Conservation (phyloP, 2,888 invertebrate genomes). For the Cetonia aurata region DNA sequence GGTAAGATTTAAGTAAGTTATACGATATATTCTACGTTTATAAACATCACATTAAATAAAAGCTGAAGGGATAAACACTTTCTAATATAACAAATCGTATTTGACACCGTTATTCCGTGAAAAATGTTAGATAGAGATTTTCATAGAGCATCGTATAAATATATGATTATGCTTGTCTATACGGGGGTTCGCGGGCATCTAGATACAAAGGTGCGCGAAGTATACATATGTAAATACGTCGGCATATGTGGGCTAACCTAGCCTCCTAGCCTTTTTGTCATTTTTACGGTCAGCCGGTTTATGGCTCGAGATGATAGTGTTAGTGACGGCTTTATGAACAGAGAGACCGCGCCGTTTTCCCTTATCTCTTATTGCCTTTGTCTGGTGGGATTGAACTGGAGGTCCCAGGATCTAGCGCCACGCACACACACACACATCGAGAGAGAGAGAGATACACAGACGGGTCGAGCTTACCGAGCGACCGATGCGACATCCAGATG, state of each 20-base stretch:
- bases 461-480: slow-evolving; percentile 11
- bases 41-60: no score
- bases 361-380: slow-evolving; percentile 61
- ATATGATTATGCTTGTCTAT: no score
- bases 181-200: no score
- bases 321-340: slow-evolving; percentile 64
- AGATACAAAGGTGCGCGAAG: not conserved
- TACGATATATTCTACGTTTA: no score
- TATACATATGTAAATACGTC: not conserved
- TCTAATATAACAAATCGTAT: no score
- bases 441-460: no score
- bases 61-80: no score
- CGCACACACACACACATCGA: slow-evolving; percentile 21
- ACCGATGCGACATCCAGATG: slow-evolving; percentile 1
- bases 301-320: slow-evolving; percentile 63
- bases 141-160: no score
- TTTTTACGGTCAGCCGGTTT: slow-evolving; percentile 65
- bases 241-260: slow-evolving; percentile 23
- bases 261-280: slow-evolving; percentile 58
- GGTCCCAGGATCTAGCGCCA: slow-evolving; percentile 34
- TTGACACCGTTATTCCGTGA: no score
- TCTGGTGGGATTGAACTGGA: slow-evolving; percentile 56
- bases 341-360: slow-evolving; percentile 53
- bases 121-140: no score
- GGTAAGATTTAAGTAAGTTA: no score